Evolutionary conservation across 2,113 vertebrate species (phyloP).

Genomic region (Actenoides hombroni): DNA sequence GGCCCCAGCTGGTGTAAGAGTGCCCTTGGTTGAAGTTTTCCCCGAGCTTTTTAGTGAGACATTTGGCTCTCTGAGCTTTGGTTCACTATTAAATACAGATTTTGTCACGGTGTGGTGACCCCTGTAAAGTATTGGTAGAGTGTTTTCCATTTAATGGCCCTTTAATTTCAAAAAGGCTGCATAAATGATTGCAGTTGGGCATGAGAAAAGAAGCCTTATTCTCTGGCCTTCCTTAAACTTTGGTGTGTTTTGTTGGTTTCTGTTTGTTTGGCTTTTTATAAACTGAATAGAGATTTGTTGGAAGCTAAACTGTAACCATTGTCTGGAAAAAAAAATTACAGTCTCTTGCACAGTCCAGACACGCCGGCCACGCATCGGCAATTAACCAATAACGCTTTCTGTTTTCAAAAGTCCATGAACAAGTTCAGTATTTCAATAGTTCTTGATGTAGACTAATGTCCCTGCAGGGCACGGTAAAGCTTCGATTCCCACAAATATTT

Average conservation of each 20-base stretch:
- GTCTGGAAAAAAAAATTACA: not conserved
- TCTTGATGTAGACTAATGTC: not conserved
- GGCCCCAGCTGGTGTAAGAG: fast-evolving
- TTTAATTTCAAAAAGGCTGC: not conserved
- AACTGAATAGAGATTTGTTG: not conserved
- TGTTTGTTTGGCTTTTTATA: not conserved
- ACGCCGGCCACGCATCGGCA: not conserved
- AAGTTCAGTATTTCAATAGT: not conserved
- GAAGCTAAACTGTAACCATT: not conserved
- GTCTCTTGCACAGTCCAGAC: not conserved
- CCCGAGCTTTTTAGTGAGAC: not conserved
- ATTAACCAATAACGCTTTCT: not conserved
- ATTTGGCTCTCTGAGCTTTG: too few relatives aligned
- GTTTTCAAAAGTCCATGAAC: not conserved
- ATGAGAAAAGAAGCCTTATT: not conserved
- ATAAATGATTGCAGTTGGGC: not conserved
- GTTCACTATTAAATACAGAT: not conserved
- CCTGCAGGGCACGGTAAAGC: not conserved
- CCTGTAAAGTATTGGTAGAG: too few relatives aligned
- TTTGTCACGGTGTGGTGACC: not conserved
- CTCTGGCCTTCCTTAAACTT: not conserved
- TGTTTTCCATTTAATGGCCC: not conserved
- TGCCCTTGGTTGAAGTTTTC: too few relatives aligned
- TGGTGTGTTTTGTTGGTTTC: not conserved
- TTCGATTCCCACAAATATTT: not conserved